Evolutionary conservation across 2,113 vertebrate genomes (phyloP).

Genomic region (Microcebus lehilahytsara): DNA sequence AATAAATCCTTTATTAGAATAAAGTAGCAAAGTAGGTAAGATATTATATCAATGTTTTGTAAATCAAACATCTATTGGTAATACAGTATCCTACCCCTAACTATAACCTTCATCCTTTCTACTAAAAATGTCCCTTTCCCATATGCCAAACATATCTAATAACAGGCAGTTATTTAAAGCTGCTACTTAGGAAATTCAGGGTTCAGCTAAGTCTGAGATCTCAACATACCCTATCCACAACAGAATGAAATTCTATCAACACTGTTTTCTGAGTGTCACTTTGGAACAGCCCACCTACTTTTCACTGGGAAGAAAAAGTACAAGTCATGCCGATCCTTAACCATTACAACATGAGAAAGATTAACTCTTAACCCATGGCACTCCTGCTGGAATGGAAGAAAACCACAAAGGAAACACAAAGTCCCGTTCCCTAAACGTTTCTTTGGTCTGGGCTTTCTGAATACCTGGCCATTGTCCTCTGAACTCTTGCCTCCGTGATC

Average conservation of each 20-base stretch:
- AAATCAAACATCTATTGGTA: background rate
- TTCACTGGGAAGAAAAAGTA: background rate
- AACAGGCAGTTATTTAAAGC: background rate
- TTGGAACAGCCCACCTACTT: background rate
- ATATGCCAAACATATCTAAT: background rate
- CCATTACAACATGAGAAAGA: background rate
- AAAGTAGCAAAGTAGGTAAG: background rate
- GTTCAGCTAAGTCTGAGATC: background rate
- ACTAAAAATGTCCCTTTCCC: background rate
- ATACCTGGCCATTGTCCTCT: background rate
- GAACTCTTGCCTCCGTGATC: background rate
- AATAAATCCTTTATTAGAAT: constrained; percentile 1
- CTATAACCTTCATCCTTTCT: background rate
- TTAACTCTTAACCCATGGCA: background rate
- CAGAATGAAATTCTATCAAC: background rate
- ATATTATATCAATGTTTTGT: background rate
- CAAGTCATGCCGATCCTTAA: background rate
- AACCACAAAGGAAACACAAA: background rate
- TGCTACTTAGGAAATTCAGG: background rate
- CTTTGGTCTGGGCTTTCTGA: background rate
- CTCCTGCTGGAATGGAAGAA: background rate
- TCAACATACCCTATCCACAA: background rate
- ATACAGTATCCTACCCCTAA: background rate
- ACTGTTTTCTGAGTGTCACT: background rate
- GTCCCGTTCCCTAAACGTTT: background rate